A percentile compares a stretch with the other conserved stretches of the same genome.
Conservation (phyloP, 1,140 invertebrate species). For the Micrasema minimum region DNA sequence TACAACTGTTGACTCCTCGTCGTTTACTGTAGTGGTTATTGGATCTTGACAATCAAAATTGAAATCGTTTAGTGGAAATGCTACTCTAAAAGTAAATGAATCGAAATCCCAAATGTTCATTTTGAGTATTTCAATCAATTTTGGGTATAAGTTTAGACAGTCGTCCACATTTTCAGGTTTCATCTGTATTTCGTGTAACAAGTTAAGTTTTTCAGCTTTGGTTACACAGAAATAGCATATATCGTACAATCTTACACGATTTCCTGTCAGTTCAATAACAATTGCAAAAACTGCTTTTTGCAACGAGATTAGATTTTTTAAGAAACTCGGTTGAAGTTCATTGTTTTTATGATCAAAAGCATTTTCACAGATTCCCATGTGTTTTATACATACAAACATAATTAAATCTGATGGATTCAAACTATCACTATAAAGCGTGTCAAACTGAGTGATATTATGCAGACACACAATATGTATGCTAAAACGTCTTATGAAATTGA, state of each 20-base stretch:
- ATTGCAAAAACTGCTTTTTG: not conserved
- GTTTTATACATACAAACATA: not conserved
- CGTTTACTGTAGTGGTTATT: not conserved
- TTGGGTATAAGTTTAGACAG: not conserved
- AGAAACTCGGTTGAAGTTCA: not conserved
- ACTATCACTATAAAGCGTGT: not conserved
- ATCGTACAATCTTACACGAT: not conserved
- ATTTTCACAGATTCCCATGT: not conserved
- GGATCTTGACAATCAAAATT: not conserved
- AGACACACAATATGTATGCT: slow-evolving; percentile 1
- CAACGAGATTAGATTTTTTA: not conserved
- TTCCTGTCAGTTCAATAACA: not conserved
- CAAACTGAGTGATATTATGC: not conserved
- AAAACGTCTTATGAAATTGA: not conserved
- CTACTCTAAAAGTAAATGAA: not conserved
- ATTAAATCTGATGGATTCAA: not conserved
- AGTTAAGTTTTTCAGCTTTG: not conserved
- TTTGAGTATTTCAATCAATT: not conserved
- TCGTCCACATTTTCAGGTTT: not conserved
- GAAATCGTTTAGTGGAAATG: not conserved
- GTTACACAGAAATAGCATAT: slow-evolving; percentile 3
- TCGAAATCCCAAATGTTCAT: not conserved
- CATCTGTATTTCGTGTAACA: not conserved
- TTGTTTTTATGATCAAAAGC: not conserved
- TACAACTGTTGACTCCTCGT: not conserved